Conservation (phyloP, 2,888 invertebrate species). For the Calephelis perditalis region DNA sequence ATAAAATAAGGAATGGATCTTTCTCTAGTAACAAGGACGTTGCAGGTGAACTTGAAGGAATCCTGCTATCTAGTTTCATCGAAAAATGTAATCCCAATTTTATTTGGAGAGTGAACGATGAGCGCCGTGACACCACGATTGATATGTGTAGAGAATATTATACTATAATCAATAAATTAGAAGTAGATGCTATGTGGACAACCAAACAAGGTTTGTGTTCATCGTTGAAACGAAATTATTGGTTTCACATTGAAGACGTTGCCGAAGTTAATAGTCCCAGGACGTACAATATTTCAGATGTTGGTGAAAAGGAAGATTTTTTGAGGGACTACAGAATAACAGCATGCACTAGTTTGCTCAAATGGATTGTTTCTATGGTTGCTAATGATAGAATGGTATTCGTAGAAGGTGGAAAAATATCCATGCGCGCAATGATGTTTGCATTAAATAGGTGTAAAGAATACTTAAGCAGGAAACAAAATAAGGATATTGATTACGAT, state of each 20-base stretch:
- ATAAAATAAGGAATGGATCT: slow-evolving; percentile 48
- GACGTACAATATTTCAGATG: slow-evolving; percentile 80
- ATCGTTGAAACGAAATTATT: slow-evolving; percentile 79
- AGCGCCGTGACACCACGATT: slow-evolving; percentile 36
- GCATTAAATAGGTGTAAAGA: slow-evolving; percentile 85
- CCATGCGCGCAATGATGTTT: slow-evolving; percentile 80
- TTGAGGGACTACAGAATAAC: slow-evolving; percentile 86
- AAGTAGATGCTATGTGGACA: slow-evolving; percentile 57
- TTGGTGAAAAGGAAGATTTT: slow-evolving; percentile 78
- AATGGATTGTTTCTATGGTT: slow-evolving; percentile 70
- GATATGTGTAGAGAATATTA: slow-evolving; percentile 44
- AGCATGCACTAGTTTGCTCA: slow-evolving; percentile 86
- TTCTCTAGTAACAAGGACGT: slow-evolving; percentile 42
- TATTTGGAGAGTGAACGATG: slow-evolving; percentile 54
- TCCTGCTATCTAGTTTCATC: slow-evolving; percentile 61
- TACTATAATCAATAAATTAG: slow-evolving; percentile 56
- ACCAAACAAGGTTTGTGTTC: slow-evolving; percentile 71
- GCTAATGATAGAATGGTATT: slow-evolving; percentile 62
- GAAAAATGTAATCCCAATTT: slow-evolving; percentile 55
- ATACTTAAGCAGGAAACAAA: slow-evolving; percentile 75
- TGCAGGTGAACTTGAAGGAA: slow-evolving; percentile 51
- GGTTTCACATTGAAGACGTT: slow-evolving; percentile 79
- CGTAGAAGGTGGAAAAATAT: slow-evolving; percentile 69
- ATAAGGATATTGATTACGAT: slow-evolving; percentile 81
- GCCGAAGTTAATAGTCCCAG: slow-evolving; percentile 85